phyloP scores from a whole-genome alignment of 2,797 vertebrate genomes.

The Megalops cyprinoides region DNA sequence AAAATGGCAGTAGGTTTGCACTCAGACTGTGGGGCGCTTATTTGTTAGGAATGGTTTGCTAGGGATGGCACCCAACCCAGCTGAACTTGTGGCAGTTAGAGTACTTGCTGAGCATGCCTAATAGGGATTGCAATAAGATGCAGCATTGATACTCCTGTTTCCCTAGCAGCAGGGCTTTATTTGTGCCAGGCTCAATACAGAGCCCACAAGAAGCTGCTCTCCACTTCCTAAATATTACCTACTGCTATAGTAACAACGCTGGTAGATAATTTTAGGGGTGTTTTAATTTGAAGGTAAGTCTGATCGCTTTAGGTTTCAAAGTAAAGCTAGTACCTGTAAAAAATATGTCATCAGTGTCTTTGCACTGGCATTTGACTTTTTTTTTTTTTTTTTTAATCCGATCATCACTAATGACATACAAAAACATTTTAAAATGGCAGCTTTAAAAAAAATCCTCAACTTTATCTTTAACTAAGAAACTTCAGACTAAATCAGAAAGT shows the following conservation, averaged over 20 bases:
- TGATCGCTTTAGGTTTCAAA: background rate
- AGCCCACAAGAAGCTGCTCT: constrained; percentile 6
- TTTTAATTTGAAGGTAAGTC: background rate
- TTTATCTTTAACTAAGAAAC: background rate
- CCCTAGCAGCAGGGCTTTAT: background rate
- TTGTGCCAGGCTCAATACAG: background rate
- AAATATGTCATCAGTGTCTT: too few relatives aligned
- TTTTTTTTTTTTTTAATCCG: too few relatives aligned
- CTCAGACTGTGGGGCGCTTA: background rate
- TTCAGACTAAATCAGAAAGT: background rate
- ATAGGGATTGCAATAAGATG: background rate
- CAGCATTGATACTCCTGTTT: constrained; percentile 8
- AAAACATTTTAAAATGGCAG: too few relatives aligned
- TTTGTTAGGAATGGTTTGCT: background rate
- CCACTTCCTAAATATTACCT: constrained; percentile 6
- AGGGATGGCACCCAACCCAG: background rate
- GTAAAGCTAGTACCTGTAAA: background rate
- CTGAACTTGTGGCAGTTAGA: background rate
- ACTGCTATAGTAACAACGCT: background rate
- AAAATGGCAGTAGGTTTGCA: background rate
- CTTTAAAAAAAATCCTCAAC: background rate
- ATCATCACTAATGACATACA: too few relatives aligned
- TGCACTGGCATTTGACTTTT: too few relatives aligned
- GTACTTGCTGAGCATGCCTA: background rate
- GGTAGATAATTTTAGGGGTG: background rate